Base-by-base conservation (phyloP, 2,797 vertebrate genomes). In the Sardinella longiceps region DNA sequence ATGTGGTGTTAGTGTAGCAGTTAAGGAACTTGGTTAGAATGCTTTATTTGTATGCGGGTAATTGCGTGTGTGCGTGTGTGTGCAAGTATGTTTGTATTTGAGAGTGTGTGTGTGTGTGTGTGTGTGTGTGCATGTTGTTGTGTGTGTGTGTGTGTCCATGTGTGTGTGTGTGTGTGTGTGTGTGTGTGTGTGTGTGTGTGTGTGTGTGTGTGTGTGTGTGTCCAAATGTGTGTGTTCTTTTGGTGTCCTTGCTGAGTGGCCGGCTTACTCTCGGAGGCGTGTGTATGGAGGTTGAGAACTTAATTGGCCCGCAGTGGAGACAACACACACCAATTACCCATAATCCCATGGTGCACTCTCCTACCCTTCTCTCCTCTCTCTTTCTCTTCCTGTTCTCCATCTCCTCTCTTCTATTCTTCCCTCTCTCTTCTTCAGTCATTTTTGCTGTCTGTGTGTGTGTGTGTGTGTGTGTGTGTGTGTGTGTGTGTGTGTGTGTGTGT, bases 271-370 rank as follows among this genome's bases (percentile, higher is more conserved):
- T 66, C 60, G 3, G 66, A 80, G 28, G 60, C 30, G 37, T 18
- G 30, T 70, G 30, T 15, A 37, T 6, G 15, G 83, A 86, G 33
- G 70, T 60, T 80, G 45, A 84, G 81, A 53, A 82, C 85, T 88
- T 90, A 90, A 91, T 90, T 92, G 86, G 89, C 86, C 56, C 33
- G 83, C 25, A 82, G 81, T 23, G 28, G 89, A 88, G 88, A 85
- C 87, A 87, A 87, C 85, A 80, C 87, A 89, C 88, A 89, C 89
- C 89, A 90, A 91, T 92, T 90, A 91, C 87, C 84, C 83, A 87
- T 83, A 80, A 53, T 85, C 80, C 84, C 74, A 51, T 58, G 56
- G 86, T 86, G 80, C 83, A 82, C 85, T 81, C 63, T 18, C 14
- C 30, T 12, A 33, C 28, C 15, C 33, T 37, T 1, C 30, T 37